Base-by-base conservation (phyloP, 1,140 invertebrate genomes). In the Lasaia peninsularis region DNA sequence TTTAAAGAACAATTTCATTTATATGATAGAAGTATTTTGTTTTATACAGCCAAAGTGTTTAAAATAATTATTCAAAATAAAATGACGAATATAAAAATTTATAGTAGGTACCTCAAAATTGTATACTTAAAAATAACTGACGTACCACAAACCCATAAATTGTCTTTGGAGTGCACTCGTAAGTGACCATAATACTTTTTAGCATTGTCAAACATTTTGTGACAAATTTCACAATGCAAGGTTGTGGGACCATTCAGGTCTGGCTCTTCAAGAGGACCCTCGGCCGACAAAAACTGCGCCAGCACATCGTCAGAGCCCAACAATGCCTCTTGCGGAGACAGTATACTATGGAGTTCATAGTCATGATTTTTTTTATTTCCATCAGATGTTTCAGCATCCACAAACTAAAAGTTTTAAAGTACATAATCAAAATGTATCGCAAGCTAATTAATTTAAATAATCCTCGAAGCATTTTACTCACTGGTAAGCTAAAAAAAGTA, bases 151-250 rank as follows among this genome's bases (percentile, higher is more conserved):
- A 76, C 71, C 86, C 86, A 88, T 20, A 79, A 65, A 63, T 84
- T 85, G 31, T 85, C 79, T 57, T 88, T 87, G 14, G 84, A 85
- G 64, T 88, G 86, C 10, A 87, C 80, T 59, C 82, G 60, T 16
- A 88, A 62, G 56, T 88, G 86, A 18, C 86, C 86, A 73, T 86
- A 86, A 58, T 88, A 88, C 49, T 87, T 86, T 50, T 85, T 87
- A 18, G 83, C 80, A 65, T 88, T 88, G 52, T 86, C 81, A 68
- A 88, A 88, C 58, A 76, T 73, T 57, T 86, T 87, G 8, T 68
- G 70, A 63, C 86, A 88, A 37, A 88, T 87, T 61, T 88, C 83
- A 61, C 86, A 88, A 28, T 80, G 78, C 21, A 86, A 63, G 7
- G 81, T 82, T 0, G 81, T 78, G 2, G 85, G 80, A 0, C 80